Percentiles rank a stretch among this genome's conserved stretches.
phyloP scores from a whole-genome alignment of 2,888 invertebrate species.

The Merodon equestris region DNA sequence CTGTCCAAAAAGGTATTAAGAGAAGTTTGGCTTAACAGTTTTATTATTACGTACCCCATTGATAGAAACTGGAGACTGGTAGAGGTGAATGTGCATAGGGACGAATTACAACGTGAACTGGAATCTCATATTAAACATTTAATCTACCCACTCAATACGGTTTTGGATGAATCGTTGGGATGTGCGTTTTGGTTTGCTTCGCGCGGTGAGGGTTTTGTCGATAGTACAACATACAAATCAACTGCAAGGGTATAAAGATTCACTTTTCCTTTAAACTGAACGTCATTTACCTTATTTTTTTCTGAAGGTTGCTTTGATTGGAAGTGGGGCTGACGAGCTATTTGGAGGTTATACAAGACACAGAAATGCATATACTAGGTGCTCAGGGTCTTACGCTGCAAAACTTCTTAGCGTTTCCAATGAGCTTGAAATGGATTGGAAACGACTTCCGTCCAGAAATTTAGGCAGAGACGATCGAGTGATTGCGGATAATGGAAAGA shows the following conservation, averaged over 20 bases:
- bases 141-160: conserved; percentile 90
- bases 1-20: conserved; percentile 82
- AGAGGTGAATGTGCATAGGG: conserved; percentile 86
- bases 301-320: conserved; percentile 87
- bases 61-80: conserved; percentile 91
- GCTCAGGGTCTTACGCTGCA: conserved; percentile 79
- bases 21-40: no score
- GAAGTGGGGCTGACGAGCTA: conserved; percentile 98
- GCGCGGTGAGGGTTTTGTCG: conserved; percentile 82
- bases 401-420: conserved; percentile 80
- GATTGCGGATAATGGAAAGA: conserved; percentile 92
- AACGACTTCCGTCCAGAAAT: conserved; percentile 92
- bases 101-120: conserved; percentile 83
- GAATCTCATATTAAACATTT: conserved; percentile 84
- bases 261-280: not conserved
- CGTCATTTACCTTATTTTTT: no score
- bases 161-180: conserved; percentile 97
- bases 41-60: conserved; percentile 28
- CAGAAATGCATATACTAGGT: conserved; percentile 84
- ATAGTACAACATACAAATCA: conserved; percentile 64
- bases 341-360: conserved; percentile 97
- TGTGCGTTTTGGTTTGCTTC: conserved; percentile 98
- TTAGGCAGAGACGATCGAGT: conserved; percentile 96
- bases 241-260: conserved; percentile 69
- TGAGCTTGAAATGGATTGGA: conserved; percentile 89